phyloP scores from a whole-genome alignment of 92 coral and sea anemone genomes.

The Siderastrea siderea region DNA sequence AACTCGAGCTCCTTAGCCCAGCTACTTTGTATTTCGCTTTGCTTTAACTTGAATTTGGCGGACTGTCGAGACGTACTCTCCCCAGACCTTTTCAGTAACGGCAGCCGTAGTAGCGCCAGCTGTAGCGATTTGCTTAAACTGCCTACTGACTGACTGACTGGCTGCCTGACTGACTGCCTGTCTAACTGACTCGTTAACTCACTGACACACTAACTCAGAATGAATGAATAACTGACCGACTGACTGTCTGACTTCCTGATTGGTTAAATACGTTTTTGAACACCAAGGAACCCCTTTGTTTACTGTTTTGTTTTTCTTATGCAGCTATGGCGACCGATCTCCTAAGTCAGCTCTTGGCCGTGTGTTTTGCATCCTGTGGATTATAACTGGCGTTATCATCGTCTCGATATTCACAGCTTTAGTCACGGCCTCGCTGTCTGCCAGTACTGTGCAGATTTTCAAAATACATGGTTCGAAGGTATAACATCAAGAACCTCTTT shows the following conservation, averaged over 20 bases:
- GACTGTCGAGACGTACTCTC: too few species aligned
- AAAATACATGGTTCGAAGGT: conserved; percentile 79
- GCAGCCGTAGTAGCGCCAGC: too few species aligned
- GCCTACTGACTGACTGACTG: neutral
- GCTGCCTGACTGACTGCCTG: neutral
- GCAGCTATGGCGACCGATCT: conserved; percentile 90
- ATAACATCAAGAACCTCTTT: neutral
- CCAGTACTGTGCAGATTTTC: conserved; percentile 64
- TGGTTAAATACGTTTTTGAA: neutral
- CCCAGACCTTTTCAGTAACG: too few species aligned
- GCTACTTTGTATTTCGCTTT: too few species aligned
- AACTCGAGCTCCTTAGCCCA: too few species aligned
- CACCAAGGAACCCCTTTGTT: too few species aligned
- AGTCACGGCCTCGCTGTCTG: conserved; percentile 87
- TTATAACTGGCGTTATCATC: conserved; percentile 86
- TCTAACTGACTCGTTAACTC: neutral
- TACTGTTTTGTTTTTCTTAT: neutral
- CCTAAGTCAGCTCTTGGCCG: conserved; percentile 92
- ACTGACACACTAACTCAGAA: neutral
- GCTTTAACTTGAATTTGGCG: too few species aligned
- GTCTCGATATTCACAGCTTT: conserved; percentile 91
- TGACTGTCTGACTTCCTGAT: neutral
- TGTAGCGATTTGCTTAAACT: too few species aligned
- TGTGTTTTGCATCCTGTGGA: conserved; percentile 88
- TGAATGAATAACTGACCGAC: neutral